Percentiles rank a stretch among this genome's conserved stretches.
phyloP scores from a whole-genome alignment of 2,113 vertebrate species.

The Albula glossodonta region DNA sequence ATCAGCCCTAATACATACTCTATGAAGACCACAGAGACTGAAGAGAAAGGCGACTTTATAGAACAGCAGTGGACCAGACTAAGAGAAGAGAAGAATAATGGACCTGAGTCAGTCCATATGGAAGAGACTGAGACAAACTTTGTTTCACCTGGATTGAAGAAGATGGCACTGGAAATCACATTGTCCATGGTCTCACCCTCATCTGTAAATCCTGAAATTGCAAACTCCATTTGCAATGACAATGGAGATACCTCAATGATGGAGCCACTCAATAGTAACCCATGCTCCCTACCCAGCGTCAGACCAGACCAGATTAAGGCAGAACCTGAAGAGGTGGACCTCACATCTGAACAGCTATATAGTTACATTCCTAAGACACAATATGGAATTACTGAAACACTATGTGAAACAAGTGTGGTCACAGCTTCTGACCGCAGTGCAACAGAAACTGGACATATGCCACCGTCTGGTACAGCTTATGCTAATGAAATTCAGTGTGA shows the following conservation, averaged over 20 bases:
- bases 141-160: not conserved
- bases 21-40: not conserved
- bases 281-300: not conserved
- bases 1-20: not conserved
- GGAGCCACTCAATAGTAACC: not conserved
- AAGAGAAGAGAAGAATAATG: not conserved
- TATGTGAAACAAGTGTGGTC: not conserved
- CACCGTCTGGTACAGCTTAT: not conserved
- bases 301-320: not conserved
- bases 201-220: not conserved
- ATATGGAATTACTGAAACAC: not conserved
- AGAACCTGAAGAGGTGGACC: not conserved
- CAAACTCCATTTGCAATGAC: not conserved
- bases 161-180: slow-evolving; percentile 4
- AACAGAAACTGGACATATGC: not conserved
- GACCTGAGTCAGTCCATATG: not conserved
- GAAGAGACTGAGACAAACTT: not conserved
- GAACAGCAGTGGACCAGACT: not conserved
- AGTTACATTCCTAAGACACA: not conserved
- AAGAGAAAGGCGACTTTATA: not conserved
- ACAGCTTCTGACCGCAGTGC: not conserved
- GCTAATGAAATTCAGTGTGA: not conserved
- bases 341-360: not conserved
- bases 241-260: not conserved
- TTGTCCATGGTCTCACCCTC: not conserved